Evolutionary conservation across 2,797 vertebrate species (phyloP), one percentile per base, ranked within the genome.

Genomic region (Notolepis coatsorum): DNA sequence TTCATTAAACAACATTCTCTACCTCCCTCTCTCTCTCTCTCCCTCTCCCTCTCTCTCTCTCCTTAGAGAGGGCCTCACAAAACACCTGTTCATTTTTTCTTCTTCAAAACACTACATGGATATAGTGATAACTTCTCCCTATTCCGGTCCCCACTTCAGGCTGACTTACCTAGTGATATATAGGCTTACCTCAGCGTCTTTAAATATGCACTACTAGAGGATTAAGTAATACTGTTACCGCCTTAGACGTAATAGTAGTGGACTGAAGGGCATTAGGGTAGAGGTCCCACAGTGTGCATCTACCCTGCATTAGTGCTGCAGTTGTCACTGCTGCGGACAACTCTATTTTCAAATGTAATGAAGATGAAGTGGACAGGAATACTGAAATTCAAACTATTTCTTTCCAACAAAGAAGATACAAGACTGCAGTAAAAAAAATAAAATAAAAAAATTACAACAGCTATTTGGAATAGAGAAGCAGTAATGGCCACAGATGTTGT

Each of bases 151-250:
- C 48, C 42, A 49, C 50, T 27, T 54, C 49, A 73, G 47, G 25
- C 39, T 64, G 56, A 74, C 66, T 68, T 53, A 68, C 33, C 64
- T 73, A 73, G 1, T 28, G 38, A 43, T 65, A 67, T 48, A 73
- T 69, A 33, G 43, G 45, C 65, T 43, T 17, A 74, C 53, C 50
- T 10, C 6, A 10, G 12, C 45, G 58, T 77, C 63, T 82, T 87
- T 75, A 77, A 85, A 88, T 85, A 87, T 85, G 71, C 63, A 78
- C 53, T 61, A 78, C 53, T 7, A 30, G 48, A 65, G 59, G 57
- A 73, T 69, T 17, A 70, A 53, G 58, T 67, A 67, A 73, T 79
- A 73, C 74, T 58, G 61, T n/a, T n/a, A 37, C 35, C 50, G n/a
- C 21, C 42, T 61, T 61, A 73, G 69, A 73, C 68, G 39, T 70